phyloP scores from a whole-genome alignment of 2,797 vertebrate species.

The Hipposideros larvatus region DNA sequence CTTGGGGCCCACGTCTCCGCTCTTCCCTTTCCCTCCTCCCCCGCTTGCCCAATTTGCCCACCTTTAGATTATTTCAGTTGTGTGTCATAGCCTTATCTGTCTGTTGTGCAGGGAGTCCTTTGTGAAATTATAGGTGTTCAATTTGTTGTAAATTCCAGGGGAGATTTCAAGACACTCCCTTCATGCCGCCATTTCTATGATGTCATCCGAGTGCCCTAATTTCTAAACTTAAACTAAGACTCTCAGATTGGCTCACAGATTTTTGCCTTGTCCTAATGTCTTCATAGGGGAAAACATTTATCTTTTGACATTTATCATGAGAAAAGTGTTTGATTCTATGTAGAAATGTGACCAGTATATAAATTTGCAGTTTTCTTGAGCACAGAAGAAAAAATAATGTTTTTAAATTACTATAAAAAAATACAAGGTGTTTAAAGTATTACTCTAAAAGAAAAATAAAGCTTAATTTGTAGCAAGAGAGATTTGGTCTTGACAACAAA shows the following conservation, averaged over 20 bases:
- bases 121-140: no score
- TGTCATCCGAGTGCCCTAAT: background rate
- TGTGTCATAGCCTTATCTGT: no score
- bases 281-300: background rate
- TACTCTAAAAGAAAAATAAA: slow-evolving; percentile 25
- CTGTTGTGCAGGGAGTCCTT: no score
- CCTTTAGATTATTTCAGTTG: no score
- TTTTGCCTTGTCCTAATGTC: background rate
- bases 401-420: slow-evolving; percentile 53
- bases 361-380: background rate
- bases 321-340: background rate
- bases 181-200: no score
- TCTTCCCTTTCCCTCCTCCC: no score
- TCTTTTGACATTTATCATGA: background rate
- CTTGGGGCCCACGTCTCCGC: no score
- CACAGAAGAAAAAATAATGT: background rate
- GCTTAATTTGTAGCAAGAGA: slow-evolving; percentile 35
- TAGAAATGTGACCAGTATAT: background rate
- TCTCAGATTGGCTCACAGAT: background rate
- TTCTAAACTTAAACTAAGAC: background rate
- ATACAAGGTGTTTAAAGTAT: background rate
- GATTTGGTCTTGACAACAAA: slow-evolving; percentile 34
- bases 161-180: no score
- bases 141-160: no score
- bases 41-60: no score